Base-by-base conservation (phyloP, 2,888 invertebrate genomes). In the Pachymerium ferrugineum region DNA sequence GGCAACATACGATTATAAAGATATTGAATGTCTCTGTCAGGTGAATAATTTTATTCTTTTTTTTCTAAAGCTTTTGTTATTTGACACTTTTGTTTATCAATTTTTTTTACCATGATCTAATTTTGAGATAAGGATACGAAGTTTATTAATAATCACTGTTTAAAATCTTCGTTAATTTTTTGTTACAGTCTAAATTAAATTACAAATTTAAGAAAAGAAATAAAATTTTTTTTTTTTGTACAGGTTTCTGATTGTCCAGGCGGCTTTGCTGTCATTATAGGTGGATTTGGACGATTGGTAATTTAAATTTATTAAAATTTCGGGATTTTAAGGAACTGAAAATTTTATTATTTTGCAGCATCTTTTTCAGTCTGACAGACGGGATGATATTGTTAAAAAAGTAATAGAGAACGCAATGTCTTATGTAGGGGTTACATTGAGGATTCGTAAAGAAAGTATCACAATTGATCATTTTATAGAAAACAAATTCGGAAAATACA, bases 401-500 rank as follows among this genome's bases (percentile, higher is more conserved):
- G 89, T 97, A 80, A 86, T 91, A 74, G 94, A 96, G 80, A 88
- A 89, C 80, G 92, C 96, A 0, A 86, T 87, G 73, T 87, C 89
- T 77, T 91, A 90, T 81, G 86, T 98, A 76, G 94, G 91, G 74
- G 88, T 93, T 76, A 89, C 86, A 77, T 90, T 98, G 74, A 93
- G 92, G 84, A 89, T 93, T 76, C 85, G 92, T 74, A 89, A 90
- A 76, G 90, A 93, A 72, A 89, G 90, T 77, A 92, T 96, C 54
- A 90, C 91, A 0, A 84, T 93, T 77, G 92, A 94, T 78, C 92
- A 94, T 81, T 96, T 95, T 82, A 88, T 91, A 78, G 87, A 88
- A 77, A 91, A 94, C 81, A 86, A 96, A 81, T 90, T 99, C 82
- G 98, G 98, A 76, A 93, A 93, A 82, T 95, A 90, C 83, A 92